phyloP scores from a whole-genome alignment of 2,888 invertebrate species.

The Megastigmus dorsalis region DNA sequence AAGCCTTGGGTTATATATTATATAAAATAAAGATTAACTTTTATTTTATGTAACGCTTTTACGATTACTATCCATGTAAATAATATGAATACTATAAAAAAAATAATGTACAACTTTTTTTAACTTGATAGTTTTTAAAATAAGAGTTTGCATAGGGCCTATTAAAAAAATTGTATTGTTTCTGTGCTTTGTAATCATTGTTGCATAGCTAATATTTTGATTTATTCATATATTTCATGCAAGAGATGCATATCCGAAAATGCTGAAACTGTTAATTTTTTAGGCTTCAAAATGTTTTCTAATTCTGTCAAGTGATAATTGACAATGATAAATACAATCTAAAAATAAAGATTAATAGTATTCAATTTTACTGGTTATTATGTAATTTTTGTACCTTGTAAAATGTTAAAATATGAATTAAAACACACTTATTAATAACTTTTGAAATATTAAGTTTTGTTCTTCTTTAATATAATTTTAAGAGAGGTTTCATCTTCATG shows the following conservation, averaged over 20 bases:
- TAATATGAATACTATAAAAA: slow-evolving; percentile 17
- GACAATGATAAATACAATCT: not conserved
- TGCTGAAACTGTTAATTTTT: not conserved
- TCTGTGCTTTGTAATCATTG: not conserved
- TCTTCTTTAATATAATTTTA: too few relatives aligned
- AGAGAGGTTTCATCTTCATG: too few relatives aligned
- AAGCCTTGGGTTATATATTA: not conserved
- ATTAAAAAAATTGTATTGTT: not conserved
- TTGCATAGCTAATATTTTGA: not conserved
- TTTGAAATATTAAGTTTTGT: too few relatives aligned
- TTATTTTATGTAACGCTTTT: slow-evolving; percentile 6
- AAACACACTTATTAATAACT: not conserved
- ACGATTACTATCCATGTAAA: slow-evolving; percentile 8
- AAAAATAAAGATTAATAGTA: slow-evolving; percentile 5
- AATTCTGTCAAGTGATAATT: not conserved
- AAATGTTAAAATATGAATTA: not conserved
- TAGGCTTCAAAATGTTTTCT: slow-evolving; percentile 3
- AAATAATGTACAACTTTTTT: slow-evolving; percentile 13
- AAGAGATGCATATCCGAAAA: not conserved
- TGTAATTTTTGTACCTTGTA: not conserved
- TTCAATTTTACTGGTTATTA: not conserved
- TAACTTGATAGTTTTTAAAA: slow-evolving; percentile 7
- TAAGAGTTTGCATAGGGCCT: not conserved
- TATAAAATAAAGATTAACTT: not conserved
- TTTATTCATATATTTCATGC: not conserved